Conservation (phyloP, 2,797 vertebrate genomes). For the Lepidocolaptes lacrymiger region DNA sequence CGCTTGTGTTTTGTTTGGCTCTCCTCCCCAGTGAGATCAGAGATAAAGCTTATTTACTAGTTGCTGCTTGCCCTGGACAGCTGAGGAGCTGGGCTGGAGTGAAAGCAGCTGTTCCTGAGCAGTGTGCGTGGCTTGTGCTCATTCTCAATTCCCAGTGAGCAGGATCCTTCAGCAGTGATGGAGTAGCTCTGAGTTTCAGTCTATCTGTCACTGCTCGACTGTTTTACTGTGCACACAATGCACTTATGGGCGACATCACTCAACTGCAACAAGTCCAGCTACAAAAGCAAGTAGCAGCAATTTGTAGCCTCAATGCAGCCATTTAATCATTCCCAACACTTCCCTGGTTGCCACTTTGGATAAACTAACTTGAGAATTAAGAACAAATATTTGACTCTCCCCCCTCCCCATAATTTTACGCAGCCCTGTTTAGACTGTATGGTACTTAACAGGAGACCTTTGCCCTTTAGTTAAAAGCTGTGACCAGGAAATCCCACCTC, state of each 20-base stretch:
- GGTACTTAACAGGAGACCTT: slow-evolving; percentile 79
- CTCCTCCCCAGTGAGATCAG: neutral
- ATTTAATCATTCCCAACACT: slow-evolving; percentile 72
- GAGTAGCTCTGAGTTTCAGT: slow-evolving; percentile 79
- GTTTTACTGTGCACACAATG: slow-evolving; percentile 87
- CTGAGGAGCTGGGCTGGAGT: slow-evolving; percentile 33
- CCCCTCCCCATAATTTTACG: slow-evolving; percentile 61
- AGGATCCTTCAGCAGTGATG: slow-evolving; percentile 74
- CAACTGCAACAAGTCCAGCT: slow-evolving; percentile 72
- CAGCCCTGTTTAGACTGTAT: slow-evolving; percentile 74
- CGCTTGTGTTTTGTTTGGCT: slow-evolving; percentile 4
- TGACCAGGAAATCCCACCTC: slow-evolving; percentile 79
- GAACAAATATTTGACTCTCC: slow-evolving; percentile 78
- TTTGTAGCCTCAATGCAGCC: slow-evolving; percentile 73
- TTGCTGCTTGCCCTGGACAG: slow-evolving; percentile 8
- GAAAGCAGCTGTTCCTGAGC: slow-evolving; percentile 65
- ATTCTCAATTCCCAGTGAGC: slow-evolving; percentile 61
- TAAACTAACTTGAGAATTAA: slow-evolving; percentile 72
- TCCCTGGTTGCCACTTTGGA: slow-evolving; percentile 58
- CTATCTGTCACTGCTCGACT: slow-evolving; percentile 83
- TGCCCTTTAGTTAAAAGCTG: slow-evolving; percentile 79
- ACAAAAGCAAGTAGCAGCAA: slow-evolving; percentile 75
- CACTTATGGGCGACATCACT: slow-evolving; percentile 81
- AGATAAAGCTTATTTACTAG: slow-evolving; percentile 52
- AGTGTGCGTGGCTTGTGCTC: neutral